A percentile compares a stretch with the other conserved stretches of the same genome.
phyloP scores from a whole-genome alignment of 2,113 vertebrate genomes.

The Catharus minimus region DNA sequence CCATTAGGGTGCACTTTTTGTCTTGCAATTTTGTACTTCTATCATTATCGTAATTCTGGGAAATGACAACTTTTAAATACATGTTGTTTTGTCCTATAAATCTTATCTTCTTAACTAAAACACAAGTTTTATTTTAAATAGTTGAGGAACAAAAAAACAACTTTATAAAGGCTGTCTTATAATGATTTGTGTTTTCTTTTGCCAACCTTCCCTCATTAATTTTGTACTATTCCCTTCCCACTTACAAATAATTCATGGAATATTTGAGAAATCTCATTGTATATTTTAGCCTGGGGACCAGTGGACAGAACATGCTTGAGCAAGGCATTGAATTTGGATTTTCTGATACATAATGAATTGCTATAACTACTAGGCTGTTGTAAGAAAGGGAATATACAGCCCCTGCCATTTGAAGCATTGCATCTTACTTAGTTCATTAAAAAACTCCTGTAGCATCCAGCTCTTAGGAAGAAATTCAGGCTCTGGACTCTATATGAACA shows the following conservation, averaged over 20 bases:
- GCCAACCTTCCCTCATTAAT: background rate
- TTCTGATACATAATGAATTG: background rate
- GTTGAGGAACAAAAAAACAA: background rate
- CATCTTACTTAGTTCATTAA: background rate
- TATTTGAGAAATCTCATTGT: background rate
- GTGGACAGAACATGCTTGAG: background rate
- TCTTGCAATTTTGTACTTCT: background rate
- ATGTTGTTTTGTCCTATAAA: constrained; percentile 11
- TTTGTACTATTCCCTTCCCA: background rate
- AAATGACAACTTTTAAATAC: constrained; percentile 21
- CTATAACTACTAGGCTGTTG: background rate
- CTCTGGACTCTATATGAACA: background rate
- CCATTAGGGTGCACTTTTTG: background rate
- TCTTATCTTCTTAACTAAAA: background rate
- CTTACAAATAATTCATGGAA: background rate
- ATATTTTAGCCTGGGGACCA: background rate
- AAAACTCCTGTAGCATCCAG: background rate
- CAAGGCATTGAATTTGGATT: background rate
- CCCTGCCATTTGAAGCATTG: background rate
- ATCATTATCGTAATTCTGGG: background rate
- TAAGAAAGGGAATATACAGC: background rate
- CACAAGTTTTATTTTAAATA: constrained; percentile 6
- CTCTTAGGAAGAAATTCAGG: background rate
- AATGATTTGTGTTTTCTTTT: background rate
- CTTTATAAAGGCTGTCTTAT: background rate